A percentile compares a stretch with the other conserved stretches of the same genome.
These are phyloP conservation scores for Euthynnus affinis DNA, from an alignment of 2,797 vertebrate genomes.

Conservation along the genomic window DNA sequence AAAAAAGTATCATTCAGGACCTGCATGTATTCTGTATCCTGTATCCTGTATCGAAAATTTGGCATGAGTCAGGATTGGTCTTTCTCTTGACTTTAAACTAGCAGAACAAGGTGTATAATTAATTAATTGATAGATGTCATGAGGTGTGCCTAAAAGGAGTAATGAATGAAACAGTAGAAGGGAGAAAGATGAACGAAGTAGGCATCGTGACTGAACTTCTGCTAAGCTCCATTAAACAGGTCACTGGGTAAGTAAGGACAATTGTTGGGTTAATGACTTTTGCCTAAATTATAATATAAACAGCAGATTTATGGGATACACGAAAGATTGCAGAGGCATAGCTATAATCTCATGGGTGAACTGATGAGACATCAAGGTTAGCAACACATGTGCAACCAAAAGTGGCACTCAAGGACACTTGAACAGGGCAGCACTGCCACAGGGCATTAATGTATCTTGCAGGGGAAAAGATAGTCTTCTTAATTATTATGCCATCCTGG, in stretches of 20 bases:
- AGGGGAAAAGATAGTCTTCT: background rate
- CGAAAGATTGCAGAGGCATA: background rate
- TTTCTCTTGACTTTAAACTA: background rate
- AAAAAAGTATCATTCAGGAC: too few species aligned
- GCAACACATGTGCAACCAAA: background rate
- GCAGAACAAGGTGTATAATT: background rate
- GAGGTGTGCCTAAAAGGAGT: constrained; percentile 4
- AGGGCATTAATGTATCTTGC: background rate
- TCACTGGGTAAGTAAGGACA: constrained; percentile 13
- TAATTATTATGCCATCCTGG: constrained; percentile 36
- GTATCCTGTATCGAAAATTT: too few species aligned
- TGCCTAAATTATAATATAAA: background rate
- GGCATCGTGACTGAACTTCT: too few species aligned
- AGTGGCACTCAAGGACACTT: background rate
- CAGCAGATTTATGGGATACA: background rate
- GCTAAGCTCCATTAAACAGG: constrained; percentile 3
- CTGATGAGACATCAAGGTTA: constrained; percentile 4
- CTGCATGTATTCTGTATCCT: too few species aligned
- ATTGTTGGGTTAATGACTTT: background rate
- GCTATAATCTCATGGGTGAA: background rate
- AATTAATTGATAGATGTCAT: background rate
- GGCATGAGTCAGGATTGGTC: background rate
- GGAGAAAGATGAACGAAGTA: background rate
- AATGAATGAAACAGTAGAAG: background rate
- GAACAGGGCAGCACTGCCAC: background rate